These are phyloP conservation scores for Drosophila rufa DNA, from an alignment of 1,140 invertebrate species.

Conservation along the genomic window DNA sequence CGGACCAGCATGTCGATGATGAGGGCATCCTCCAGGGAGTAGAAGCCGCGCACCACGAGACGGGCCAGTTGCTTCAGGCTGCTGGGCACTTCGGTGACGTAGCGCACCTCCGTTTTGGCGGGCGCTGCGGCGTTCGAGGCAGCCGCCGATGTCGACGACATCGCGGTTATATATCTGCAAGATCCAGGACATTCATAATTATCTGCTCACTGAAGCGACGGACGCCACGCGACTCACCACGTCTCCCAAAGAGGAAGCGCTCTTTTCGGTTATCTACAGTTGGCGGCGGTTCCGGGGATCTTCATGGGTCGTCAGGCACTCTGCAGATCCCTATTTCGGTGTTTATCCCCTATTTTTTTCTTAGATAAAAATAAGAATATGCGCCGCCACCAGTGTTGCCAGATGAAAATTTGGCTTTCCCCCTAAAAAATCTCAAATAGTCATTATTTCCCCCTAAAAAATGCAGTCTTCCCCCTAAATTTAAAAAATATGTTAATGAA, in stretches of 20 bases:
- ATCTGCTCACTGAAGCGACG: neutral
- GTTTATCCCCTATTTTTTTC: constrained; percentile 1
- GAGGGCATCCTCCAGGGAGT: constrained; percentile 96
- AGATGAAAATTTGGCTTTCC: too few species aligned
- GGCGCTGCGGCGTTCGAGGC: constrained; percentile 56
- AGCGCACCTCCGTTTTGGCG: constrained; percentile 65
- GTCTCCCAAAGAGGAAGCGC: neutral
- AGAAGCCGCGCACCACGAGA: constrained; percentile 96
- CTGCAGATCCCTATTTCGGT: neutral
- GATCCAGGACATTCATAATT: neutral
- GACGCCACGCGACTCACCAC: constrained; percentile 11
- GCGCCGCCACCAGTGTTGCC: constrained; percentile 26
- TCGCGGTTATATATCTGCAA: constrained; percentile 18
- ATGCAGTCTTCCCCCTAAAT: too few species aligned
- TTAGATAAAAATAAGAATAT: constrained; percentile 21
- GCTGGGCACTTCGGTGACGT: constrained; percentile 94
- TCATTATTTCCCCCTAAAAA: too few species aligned
- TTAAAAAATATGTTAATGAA: too few species aligned
- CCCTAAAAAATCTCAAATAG: too few species aligned
- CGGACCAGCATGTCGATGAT: constrained; percentile 97
- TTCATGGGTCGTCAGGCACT: constrained; percentile 3
- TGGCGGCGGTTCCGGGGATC: neutral
- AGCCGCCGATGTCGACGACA: constrained; percentile 73
- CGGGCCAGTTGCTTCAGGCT: constrained; percentile 96
- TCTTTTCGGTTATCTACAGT: constrained; percentile 1